Base-by-base conservation (phyloP, 2,797 vertebrate species). In the Cossypha dichroa region DNA sequence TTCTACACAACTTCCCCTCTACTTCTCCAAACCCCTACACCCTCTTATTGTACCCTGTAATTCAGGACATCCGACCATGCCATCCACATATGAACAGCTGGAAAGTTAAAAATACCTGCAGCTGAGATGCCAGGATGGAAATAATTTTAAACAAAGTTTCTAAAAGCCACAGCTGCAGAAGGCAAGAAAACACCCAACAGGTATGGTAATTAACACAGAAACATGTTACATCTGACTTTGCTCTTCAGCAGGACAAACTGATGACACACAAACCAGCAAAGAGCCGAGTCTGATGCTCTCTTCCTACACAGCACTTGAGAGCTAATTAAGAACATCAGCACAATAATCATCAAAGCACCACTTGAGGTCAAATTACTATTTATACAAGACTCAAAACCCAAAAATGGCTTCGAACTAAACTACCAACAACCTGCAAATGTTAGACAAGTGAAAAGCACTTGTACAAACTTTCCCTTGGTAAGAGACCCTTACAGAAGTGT, bases 281-380 rank as follows among this genome's bases (percentile, higher is more conserved):
- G 15, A 77, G 18, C 8, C 0, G 0, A 20, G 8, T 14, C 54
- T 51, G 26, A 51, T 17, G 14, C 11, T 19, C 69, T 33, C 33
- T 56, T 63, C 36, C 59, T 26, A 8, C 15, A 19, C 4, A 8
- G 33, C 31, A 82, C 51, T 51, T 19, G 6, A 52, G 17, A 23
- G n/a, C 16, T 38, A 60, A 54, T 66, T 58, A 91, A 94, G 8
- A 78, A 41, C 26, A 80, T 34, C 66, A 60, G 21, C 49, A 60
- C 5, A 68, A 9, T 11, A n/a, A 67, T 8, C 69, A 70, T 13
- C 58, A 78, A 64, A 85, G 90, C 8, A 43, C 3, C 22, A 26
- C 34, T 18, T 75, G 25, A 28, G 9, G 10, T 28, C 51, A 83
- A 60, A 54, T 11, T 78, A 38, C 8, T 66, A 40, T 36, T 90